phyloP scores from a whole-genome alignment of 2,888 invertebrate genomes.

The Lasius platythorax region DNA sequence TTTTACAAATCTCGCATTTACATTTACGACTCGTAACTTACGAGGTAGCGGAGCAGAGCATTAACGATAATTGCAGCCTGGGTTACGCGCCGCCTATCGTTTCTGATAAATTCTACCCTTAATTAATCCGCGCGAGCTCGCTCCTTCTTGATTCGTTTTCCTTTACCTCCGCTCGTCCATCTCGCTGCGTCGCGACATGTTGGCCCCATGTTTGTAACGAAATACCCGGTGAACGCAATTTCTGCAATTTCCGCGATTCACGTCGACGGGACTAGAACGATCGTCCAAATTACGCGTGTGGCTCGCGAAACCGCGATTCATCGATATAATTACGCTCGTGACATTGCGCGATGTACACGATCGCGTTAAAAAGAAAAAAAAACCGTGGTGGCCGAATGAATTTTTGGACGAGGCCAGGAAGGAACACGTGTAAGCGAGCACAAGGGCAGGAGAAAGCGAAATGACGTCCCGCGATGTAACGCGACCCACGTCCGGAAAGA shows the following conservation, averaged over 20 bases:
- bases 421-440: background rate
- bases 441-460: slow-evolving; percentile 7
- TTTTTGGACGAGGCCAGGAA: background rate
- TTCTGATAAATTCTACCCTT: slow-evolving; percentile 71
- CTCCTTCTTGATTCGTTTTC: slow-evolving; percentile 24
- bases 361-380: background rate
- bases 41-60: slow-evolving; percentile 67
- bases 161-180: slow-evolving; percentile 39
- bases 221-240: slow-evolving; percentile 56
- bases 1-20: slow-evolving; percentile 76
- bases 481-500: slow-evolving; percentile 50
- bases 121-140: slow-evolving; percentile 68
- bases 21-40: slow-evolving; percentile 75
- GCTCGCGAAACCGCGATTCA: background rate
- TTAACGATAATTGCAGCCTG: slow-evolving; percentile 75
- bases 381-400: slow-evolving; percentile 5
- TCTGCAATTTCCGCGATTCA: slow-evolving; percentile 30
- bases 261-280: background rate
- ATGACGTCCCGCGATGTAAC: slow-evolving; percentile 19
- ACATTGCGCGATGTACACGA: background rate
- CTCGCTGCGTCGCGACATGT: slow-evolving; percentile 19
- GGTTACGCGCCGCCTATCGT: slow-evolving; percentile 62
- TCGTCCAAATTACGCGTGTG: background rate
- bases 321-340: slow-evolving; percentile 16
- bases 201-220: slow-evolving; percentile 42